Conservation (phyloP, 1,140 invertebrate species). For the Platyscapa corneri region DNA sequence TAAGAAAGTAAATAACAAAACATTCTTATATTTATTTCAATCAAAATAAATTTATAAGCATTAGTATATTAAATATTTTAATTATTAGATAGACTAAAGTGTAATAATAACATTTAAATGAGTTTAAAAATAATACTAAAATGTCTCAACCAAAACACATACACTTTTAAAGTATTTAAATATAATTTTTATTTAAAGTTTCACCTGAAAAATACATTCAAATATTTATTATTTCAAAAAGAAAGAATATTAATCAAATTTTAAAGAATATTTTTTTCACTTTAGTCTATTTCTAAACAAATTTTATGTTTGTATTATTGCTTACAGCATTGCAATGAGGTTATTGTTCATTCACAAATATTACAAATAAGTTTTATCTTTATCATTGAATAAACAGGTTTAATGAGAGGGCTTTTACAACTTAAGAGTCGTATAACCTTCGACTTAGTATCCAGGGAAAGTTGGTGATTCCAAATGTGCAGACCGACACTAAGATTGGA, state of each 20-base stretch:
- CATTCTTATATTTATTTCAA: neutral
- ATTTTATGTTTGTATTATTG: neutral
- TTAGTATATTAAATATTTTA: neutral
- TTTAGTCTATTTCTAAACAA: too few relatives aligned
- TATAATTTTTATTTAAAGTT: too few relatives aligned
- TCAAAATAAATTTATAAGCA: neutral
- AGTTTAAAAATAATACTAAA: neutral
- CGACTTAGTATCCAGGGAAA: slow-evolving; percentile 70
- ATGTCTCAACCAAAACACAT: neutral
- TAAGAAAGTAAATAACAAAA: neutral
- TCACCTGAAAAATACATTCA: too few relatives aligned
- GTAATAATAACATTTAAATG: neutral
- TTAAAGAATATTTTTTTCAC: too few relatives aligned
- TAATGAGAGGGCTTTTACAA: slow-evolving; percentile 60
- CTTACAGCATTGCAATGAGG: neutral
- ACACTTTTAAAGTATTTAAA: neutral
- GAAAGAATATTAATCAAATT: too few relatives aligned
- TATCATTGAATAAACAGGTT: slow-evolving; percentile 54
- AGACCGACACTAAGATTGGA: slow-evolving; percentile 73
- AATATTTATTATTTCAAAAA: too few relatives aligned
- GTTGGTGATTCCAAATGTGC: slow-evolving; percentile 70
- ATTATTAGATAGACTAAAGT: neutral
- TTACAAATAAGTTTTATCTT: slow-evolving; percentile 43
- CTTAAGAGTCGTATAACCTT: slow-evolving; percentile 70
- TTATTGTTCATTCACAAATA: slow-evolving; percentile 10